Evolutionary conservation across 2,113 vertebrate species (phyloP), one percentile per base, ranked within the genome.

Genomic region (Acanthisitta chloris): DNA sequence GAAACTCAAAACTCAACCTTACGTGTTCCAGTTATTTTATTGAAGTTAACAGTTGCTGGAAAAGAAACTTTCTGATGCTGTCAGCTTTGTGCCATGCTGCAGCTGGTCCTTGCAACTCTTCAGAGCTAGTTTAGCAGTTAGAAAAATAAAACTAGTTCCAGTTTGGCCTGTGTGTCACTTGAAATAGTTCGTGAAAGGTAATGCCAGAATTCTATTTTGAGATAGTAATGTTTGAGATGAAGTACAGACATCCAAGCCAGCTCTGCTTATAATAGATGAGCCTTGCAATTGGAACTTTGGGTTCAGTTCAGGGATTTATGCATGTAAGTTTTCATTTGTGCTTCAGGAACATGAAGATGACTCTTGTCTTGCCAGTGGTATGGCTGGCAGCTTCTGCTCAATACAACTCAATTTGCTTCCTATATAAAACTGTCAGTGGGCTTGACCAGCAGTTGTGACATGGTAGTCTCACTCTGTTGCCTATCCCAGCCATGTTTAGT

Each of bases 151-250:
- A 74, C 12, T 77, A 34, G 24, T 81, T 95, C 64, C 69, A 62
- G 17, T 90, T 88, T 96, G 82, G 54, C 29, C 0, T 10, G 2
- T 51, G 20, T 73, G 31, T 88, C 49, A 33, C 18, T 67, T 81
- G 52, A 89, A 91, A 89, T 59, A 66, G 36, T 55, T 83, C 88
- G 54, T 5, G 8, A 78, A 90, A 84, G 43, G 15, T 72, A 85
- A 81, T 89, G 81, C 81, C 69, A 79, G 69, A 86, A 87, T 83
- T 94, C 55, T 89, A 13, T 92, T 84, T 92, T 81, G 77, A 91
- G 55, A 64, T 73, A 84, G 38, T 77, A 77, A 73, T 81, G 76
- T 77, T 58, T 86, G 94, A 95, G 90, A 64, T 38, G 88, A 90
- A 93, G 31, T 66, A 71, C 34, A 51, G 16, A 66, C 87, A 91